phyloP scores from a whole-genome alignment of 1,140 invertebrate genomes.

The Penaeus indicus region DNA sequence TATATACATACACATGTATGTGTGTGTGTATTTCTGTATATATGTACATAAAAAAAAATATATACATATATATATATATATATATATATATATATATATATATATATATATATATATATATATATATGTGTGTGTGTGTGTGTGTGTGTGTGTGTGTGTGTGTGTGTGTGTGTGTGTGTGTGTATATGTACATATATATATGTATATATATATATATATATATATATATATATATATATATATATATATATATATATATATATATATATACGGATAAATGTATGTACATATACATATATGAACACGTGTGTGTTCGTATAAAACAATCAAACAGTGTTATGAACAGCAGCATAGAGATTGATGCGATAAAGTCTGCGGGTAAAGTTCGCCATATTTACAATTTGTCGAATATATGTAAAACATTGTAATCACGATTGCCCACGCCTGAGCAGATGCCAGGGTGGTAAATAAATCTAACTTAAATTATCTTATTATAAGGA shows the following conservation, averaged over 20 bases:
- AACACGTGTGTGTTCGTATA: neutral
- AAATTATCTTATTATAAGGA: too few species aligned
- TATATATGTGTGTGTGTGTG: neutral
- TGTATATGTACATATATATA: neutral
- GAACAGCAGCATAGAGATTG: too few species aligned
- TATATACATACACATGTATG: too few species aligned
- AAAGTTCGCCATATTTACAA: too few species aligned
- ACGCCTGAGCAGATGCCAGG: too few species aligned
- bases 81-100: neutral
- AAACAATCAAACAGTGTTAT: neutral
- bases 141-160: neutral
- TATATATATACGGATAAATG: neutral
- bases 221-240: neutral
- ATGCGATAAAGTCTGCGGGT: too few species aligned
- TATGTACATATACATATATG: neutral
- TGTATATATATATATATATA: neutral
- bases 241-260: conserved; percentile 1
- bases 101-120: conserved; percentile 2
- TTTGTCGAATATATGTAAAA: too few species aligned
- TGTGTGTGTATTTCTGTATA: too few species aligned
- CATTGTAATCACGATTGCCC: too few species aligned
- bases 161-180: neutral
- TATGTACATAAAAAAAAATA: too few species aligned
- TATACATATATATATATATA: conserved; percentile 6
- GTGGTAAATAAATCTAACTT: too few species aligned